Conservation (phyloP, 2,888 invertebrate genomes). For the Clepsis dumicolana region DNA sequence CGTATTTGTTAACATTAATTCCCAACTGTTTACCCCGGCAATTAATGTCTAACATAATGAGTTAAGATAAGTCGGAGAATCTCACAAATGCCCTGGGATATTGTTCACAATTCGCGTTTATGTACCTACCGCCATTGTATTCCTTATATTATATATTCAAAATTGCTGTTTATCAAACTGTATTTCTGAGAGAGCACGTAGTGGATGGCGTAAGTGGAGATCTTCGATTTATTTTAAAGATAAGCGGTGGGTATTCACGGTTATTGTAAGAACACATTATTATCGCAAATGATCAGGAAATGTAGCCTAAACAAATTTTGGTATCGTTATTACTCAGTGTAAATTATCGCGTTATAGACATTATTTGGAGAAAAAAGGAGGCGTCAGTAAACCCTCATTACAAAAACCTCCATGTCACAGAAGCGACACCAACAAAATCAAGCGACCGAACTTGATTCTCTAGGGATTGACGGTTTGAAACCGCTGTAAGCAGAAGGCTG, state of each 20-base stretch:
- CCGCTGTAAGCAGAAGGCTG: not conserved
- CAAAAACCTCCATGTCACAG: not conserved
- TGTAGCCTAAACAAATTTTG: not conserved
- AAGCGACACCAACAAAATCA: not conserved
- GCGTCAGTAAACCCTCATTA: not conserved
- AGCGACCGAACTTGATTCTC: not conserved
- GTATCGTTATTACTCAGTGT: not conserved
- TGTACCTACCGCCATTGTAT: conserved; percentile 50
- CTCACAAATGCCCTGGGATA: conserved; percentile 52
- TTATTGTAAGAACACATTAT: not conserved
- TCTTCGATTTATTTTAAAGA: conserved; percentile 19
- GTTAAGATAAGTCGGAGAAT: conserved; percentile 55
- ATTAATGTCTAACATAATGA: conserved; percentile 61
- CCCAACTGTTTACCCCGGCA: conserved; percentile 46
- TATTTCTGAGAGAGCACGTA: conserved; percentile 12
- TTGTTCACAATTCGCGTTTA: conserved; percentile 55
- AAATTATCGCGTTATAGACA: no score
- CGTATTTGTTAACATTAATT: conserved; percentile 44
- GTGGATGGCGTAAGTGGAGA: conserved; percentile 31
- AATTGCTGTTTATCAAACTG: not conserved
- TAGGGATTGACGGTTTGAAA: not conserved
- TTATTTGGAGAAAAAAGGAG: not conserved
- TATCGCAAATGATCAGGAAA: no score
- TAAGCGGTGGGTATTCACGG: not conserved
- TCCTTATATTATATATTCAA: conserved; percentile 27